Conservation (phyloP, 2,888 invertebrate species). For the Agrotis exclamationis region DNA sequence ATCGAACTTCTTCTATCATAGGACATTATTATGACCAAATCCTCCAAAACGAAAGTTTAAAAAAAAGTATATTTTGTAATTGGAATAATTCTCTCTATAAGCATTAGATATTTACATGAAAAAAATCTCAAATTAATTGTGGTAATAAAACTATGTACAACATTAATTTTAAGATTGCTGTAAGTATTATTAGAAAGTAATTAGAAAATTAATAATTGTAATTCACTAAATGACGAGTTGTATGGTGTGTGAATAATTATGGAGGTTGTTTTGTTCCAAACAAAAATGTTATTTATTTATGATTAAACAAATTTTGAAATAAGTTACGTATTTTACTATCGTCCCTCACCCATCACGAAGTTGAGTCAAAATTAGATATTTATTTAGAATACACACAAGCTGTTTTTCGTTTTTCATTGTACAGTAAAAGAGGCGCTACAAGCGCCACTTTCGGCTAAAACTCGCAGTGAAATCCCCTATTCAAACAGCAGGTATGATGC, state of each 20-base stretch:
- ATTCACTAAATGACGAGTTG: slow-evolving; percentile 88
- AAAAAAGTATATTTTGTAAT: slow-evolving; percentile 79
- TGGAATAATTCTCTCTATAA: slow-evolving; percentile 89
- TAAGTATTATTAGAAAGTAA: slow-evolving; percentile 91
- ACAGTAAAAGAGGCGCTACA: no score
- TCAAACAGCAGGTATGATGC: no score
- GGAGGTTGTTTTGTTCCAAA: slow-evolving; percentile 91
- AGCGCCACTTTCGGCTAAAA: no score
- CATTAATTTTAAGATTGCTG: slow-evolving; percentile 88
- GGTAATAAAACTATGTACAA: slow-evolving; percentile 90
- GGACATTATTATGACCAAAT: slow-evolving; percentile 82
- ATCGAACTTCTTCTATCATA: slow-evolving; percentile 51
- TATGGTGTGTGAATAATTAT: slow-evolving; percentile 89
- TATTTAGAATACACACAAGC: no score
- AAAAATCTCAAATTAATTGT: slow-evolving; percentile 90
- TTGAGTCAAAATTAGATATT: no score
- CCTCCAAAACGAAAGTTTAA: slow-evolving; percentile 71
- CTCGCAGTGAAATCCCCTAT: no score
- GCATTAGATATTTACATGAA: slow-evolving; percentile 85
- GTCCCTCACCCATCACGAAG: no score
- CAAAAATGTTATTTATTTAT: slow-evolving; percentile 91
- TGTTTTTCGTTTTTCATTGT: no score
- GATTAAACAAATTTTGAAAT: slow-evolving; percentile 91
- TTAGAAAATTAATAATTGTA: slow-evolving; percentile 89
- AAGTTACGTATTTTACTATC: slow-evolving; percentile 61